Conservation (phyloP, 1,140 invertebrate genomes). For the Melitaea cinxia region DNA sequence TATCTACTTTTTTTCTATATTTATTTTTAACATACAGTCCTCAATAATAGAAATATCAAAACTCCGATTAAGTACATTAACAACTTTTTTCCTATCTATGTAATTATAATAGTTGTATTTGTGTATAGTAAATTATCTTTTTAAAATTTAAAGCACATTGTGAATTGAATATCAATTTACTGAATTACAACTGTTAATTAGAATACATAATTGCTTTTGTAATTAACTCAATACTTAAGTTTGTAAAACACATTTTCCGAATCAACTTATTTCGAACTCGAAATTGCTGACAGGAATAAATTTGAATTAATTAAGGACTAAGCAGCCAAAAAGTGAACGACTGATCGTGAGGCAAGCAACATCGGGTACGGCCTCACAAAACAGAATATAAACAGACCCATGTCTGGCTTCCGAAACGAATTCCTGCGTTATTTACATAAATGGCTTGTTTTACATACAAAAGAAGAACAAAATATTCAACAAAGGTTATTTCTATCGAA, state of each 20-base stretch:
- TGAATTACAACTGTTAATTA: background rate
- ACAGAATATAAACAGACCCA: conserved; percentile 6
- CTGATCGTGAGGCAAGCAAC: background rate
- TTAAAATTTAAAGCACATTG: too few relatives aligned
- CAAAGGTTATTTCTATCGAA: background rate
- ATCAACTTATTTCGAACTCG: conserved; percentile 1
- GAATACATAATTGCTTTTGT: background rate
- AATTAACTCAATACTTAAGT: background rate
- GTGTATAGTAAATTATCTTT: too few relatives aligned
- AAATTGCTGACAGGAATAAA: background rate
- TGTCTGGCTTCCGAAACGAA: conserved; percentile 1
- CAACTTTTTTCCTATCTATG: too few relatives aligned
- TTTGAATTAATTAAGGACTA: background rate
- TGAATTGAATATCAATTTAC: background rate
- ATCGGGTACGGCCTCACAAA: background rate
- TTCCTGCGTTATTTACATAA: background rate
- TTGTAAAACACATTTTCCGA: background rate
- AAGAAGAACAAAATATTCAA: background rate
- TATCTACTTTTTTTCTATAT: too few relatives aligned
- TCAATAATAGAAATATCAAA: too few relatives aligned
- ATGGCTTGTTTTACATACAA: background rate
- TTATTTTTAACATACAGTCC: too few relatives aligned
- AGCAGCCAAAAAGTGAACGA: background rate
- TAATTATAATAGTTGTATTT: too few relatives aligned
- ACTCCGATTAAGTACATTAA: too few relatives aligned